Percentiles rank a stretch among this genome's conserved stretches.
Evolutionary conservation across 2,888 invertebrate species (phyloP).

Genomic region (Drosophila melanosoma): DNA sequence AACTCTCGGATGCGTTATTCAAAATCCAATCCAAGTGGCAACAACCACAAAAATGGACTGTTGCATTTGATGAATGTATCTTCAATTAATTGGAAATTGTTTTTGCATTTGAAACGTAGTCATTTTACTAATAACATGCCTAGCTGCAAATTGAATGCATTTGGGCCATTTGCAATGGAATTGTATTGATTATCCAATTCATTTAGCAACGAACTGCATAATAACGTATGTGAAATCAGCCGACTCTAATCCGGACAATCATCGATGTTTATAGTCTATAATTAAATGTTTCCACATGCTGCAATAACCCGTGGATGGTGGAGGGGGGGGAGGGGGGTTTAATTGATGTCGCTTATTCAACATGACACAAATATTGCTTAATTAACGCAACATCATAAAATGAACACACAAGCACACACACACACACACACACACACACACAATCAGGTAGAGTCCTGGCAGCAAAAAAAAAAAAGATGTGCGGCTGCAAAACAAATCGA

Average conservation of each 20-base stretch:
- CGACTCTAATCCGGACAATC: slow-evolving; percentile 2
- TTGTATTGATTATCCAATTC: background rate
- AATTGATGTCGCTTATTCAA: slow-evolving; percentile 33
- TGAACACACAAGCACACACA: slow-evolving; percentile 8
- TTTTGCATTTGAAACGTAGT: background rate
- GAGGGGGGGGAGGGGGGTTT: background rate
- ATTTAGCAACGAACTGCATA: background rate
- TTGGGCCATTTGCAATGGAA: background rate
- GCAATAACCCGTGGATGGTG: too few species aligned
- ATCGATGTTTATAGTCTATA: background rate
- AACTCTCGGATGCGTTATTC: background rate
- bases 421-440: background rate
- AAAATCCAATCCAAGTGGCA: background rate
- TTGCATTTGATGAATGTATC: background rate
- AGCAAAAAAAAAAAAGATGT: background rate
- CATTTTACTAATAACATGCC: background rate
- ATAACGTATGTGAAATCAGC: background rate
- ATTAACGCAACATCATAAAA: slow-evolving; percentile 43
- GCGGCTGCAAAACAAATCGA: slow-evolving; percentile 22
- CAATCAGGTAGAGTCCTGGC: background rate
- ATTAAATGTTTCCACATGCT: background rate
- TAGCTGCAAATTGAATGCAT: background rate
- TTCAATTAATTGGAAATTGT: background rate
- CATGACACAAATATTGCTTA: slow-evolving; percentile 47
- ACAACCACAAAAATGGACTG: background rate